These are phyloP conservation scores for Sebastes aleutianus DNA, from an alignment of 2,797 vertebrate genomes.

Conservation along the genomic window DNA sequence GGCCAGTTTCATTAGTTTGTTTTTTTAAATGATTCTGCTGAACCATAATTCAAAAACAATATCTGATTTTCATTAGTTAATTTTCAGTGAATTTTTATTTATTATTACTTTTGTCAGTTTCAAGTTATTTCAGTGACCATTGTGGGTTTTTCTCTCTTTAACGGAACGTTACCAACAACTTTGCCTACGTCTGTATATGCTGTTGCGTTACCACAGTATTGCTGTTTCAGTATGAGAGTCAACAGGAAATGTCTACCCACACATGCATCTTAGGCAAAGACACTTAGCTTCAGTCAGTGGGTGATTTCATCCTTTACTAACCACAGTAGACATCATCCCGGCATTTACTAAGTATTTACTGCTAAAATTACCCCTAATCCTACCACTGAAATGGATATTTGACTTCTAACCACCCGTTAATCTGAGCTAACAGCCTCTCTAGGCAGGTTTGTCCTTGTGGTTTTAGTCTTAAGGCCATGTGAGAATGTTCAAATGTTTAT, in stretches of 20 bases:
- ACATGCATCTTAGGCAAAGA: background rate
- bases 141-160: no score
- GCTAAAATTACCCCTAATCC: background rate
- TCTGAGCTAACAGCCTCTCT: background rate
- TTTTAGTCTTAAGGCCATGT: slow-evolving; percentile 12
- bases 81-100: no score
- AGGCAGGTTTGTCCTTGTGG: background rate
- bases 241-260: slow-evolving; percentile 30
- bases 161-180: no score
- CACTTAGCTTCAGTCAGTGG: background rate
- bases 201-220: background rate
- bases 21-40: no score
- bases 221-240: background rate
- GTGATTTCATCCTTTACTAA: background rate
- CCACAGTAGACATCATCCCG: background rate
- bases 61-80: no score
- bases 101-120: no score
- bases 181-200: no score
- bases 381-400: background rate
- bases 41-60: no score
- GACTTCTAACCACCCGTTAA: background rate
- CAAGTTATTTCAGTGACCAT: no score
- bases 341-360: background rate
- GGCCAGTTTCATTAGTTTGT: no score
- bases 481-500: slow-evolving; percentile 53